Percentiles rank a stretch among this genome's conserved stretches.
Evolutionary conservation across 2,797 vertebrate genomes (phyloP).

Genomic region (Euphonia xanthogaster): DNA sequence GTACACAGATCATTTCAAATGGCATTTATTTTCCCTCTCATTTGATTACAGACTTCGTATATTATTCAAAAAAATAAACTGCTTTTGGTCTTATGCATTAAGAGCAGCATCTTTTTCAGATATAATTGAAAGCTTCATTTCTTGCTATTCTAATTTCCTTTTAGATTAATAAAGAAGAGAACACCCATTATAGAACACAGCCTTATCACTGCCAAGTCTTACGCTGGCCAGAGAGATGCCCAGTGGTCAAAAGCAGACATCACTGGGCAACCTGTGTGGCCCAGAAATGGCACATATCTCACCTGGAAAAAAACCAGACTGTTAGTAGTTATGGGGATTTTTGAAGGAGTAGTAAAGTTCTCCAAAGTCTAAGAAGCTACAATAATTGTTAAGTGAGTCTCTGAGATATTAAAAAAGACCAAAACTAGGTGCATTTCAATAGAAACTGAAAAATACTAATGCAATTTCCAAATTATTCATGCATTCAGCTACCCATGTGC

Average conservation of each 20-base stretch:
- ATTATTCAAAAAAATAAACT: neutral
- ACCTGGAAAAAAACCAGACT: neutral
- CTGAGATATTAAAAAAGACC: neutral
- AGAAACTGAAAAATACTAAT: neutral
- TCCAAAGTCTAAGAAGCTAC: neutral
- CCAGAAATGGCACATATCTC: fast-evolving
- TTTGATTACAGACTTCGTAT: neutral
- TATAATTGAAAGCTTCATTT: neutral
- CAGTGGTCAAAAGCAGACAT: neutral
- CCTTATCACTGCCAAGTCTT: neutral
- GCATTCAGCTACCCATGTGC: neutral
- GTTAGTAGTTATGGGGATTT: neutral
- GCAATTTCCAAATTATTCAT: neutral
- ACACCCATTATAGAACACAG: neutral
- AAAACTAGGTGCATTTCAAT: neutral
- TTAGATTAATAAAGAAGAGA: neutral
- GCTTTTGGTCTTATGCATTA: neutral
- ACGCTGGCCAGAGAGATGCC: neutral
- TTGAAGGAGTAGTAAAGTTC: neutral
- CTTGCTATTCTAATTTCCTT: neutral
- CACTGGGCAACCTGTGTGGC: neutral
- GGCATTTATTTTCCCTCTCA: neutral
- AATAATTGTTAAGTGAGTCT: neutral
- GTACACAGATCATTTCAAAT: neutral
- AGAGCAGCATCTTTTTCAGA: neutral